Percentiles rank a stretch among this genome's conserved stretches.
Conservation (phyloP, 2,113 vertebrate species). For the Burhinus bistriatus region DNA sequence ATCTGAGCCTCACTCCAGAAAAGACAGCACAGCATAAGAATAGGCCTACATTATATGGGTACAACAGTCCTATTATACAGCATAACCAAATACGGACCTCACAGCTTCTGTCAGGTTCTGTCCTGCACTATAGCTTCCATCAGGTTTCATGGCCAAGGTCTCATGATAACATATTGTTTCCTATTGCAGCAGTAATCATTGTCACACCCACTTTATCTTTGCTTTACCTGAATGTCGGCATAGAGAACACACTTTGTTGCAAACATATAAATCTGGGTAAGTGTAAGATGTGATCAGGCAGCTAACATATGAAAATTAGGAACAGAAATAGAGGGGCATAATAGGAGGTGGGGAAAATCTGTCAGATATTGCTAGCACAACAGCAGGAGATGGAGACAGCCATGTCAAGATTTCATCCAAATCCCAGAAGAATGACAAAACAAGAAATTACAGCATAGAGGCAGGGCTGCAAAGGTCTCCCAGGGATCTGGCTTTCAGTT, state of each 20-base stretch:
- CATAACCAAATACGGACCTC: background rate
- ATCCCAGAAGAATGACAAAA: constrained; percentile 40
- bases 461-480: constrained; percentile 18
- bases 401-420: constrained; percentile 9
- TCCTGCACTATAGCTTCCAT: background rate
- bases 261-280: constrained; percentile 32
- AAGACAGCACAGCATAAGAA: background rate
- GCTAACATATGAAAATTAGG: constrained; percentile 38
- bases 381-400: background rate
- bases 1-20: background rate
- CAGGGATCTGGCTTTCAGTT: constrained; percentile 24
- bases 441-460: constrained; percentile 33
- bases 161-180: background rate
- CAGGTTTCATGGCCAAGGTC: background rate
- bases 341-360: constrained; percentile 18
- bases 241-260: background rate
- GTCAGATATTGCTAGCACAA: constrained; percentile 15
- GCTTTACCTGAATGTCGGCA: constrained; percentile 26
- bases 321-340: background rate
- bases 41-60: background rate
- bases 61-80: background rate
- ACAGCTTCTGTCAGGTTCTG: background rate
- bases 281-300: constrained; percentile 27
- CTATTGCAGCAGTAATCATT: background rate
- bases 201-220: background rate